These are phyloP conservation scores for Plodia interpunctella DNA, from an alignment of 1,140 invertebrate genomes.

Conservation along the genomic window DNA sequence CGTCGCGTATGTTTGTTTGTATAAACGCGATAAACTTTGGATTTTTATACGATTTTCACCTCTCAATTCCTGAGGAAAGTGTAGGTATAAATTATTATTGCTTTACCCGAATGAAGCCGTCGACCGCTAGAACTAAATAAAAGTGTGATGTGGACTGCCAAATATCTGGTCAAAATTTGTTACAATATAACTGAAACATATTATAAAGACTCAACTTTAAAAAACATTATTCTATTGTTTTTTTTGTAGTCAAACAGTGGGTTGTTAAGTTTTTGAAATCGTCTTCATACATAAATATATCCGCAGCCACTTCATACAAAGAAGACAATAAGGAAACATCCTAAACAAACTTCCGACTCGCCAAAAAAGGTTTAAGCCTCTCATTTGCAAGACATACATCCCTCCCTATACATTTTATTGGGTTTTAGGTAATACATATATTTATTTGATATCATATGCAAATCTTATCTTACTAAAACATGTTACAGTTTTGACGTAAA, in stretches of 20 bases:
- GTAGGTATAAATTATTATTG: too few species aligned
- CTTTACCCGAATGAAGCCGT: too few species aligned
- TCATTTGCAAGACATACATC: conserved; percentile 5
- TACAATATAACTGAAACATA: too few species aligned
- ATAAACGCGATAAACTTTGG: too few species aligned
- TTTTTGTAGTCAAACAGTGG: background rate
- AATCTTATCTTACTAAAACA: background rate
- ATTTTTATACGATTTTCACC: too few species aligned
- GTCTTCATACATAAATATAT: conserved; percentile 14
- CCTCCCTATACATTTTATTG: background rate
- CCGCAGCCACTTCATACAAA: conserved; percentile 12
- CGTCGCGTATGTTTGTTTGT: too few species aligned
- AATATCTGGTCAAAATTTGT: too few species aligned
- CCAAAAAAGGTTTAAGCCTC: conserved; percentile 9
- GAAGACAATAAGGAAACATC: conserved; percentile 2
- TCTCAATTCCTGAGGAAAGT: too few species aligned
- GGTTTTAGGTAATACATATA: too few species aligned
- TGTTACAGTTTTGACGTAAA: background rate
- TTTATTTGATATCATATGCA: background rate
- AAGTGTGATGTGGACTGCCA: too few species aligned
- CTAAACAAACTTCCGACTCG: conserved; percentile 8
- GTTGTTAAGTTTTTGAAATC: conserved; percentile 12
- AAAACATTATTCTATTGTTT: background rate
- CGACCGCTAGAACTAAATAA: too few species aligned
- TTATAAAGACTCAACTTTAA: too few species aligned